Conservation (phyloP, 2,888 invertebrate species). For the Ectemnius lituratus region DNA sequence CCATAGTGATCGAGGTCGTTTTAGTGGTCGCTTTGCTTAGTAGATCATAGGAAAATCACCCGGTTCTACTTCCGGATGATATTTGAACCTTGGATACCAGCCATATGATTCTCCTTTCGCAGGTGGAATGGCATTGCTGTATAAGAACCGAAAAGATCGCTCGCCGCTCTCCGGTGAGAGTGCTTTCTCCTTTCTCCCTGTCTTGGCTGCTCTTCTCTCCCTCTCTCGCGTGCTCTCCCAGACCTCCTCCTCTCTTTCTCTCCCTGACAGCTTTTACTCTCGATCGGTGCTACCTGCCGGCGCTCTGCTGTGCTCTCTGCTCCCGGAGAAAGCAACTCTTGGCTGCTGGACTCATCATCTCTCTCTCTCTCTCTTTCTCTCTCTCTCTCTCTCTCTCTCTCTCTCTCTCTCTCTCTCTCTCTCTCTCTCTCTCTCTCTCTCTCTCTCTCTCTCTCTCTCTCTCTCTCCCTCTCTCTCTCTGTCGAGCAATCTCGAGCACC, state of each 20-base stretch:
- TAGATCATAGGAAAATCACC: slow-evolving; percentile 18
- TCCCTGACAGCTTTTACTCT: slow-evolving; percentile 75
- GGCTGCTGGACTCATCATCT: no score
- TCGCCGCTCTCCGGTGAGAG: slow-evolving; percentile 66
- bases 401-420: no score
- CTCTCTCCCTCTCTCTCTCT: no score
- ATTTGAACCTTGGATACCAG: background rate
- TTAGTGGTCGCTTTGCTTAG: slow-evolving; percentile 16
- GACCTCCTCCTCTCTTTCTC: slow-evolving; percentile 35
- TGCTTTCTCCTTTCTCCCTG: slow-evolving; percentile 77
- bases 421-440: no score
- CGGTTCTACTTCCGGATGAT: slow-evolving; percentile 24
- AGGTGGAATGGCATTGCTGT: slow-evolving; percentile 26
- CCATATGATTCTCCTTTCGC: slow-evolving; percentile 15
- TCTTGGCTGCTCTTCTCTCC: slow-evolving; percentile 54
- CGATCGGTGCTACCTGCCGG: slow-evolving; percentile 65
- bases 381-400: no score
- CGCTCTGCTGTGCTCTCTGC: slow-evolving; percentile 42
- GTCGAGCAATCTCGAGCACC: slow-evolving; percentile 59
- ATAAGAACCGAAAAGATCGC: slow-evolving; percentile 57
- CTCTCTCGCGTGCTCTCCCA: slow-evolving; percentile 28
- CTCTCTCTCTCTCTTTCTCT: no score
- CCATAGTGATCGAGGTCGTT: slow-evolving; percentile 61
- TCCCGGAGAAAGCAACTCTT: slow-evolving; percentile 69
- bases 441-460: no score